Percentiles rank a stretch among this genome's conserved stretches.
phyloP scores from a whole-genome alignment of 2,113 vertebrate species.

The Paratilapia polleni region DNA sequence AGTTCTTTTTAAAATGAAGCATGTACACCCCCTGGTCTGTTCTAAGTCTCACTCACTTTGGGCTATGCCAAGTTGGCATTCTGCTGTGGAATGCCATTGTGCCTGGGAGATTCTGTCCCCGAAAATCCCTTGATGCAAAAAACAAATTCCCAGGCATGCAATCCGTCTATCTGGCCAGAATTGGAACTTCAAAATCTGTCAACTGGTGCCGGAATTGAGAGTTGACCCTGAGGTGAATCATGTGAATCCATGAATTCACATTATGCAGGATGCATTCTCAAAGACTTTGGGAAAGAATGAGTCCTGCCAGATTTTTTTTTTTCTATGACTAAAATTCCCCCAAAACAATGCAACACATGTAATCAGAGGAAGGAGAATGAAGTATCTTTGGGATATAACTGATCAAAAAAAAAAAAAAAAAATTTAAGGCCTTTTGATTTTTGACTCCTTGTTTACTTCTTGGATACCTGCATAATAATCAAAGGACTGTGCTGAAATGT shows the following conservation, averaged over 20 bases:
- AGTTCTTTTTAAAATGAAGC: constrained; percentile 66
- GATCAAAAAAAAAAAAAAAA: neutral
- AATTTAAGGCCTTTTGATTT: constrained; percentile 14
- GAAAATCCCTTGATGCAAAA: constrained; percentile 46
- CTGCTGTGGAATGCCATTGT: constrained; percentile 43
- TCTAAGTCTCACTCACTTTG: constrained; percentile 42
- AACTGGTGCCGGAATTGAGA: constrained; percentile 46
- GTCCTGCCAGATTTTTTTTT: constrained; percentile 23
- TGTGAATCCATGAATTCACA: constrained; percentile 34
- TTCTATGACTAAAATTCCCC: neutral
- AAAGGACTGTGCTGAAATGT: neutral
- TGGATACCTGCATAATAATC: neutral
- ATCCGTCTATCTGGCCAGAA: constrained; percentile 23
- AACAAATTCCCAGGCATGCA: constrained; percentile 34
- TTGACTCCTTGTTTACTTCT: neutral
- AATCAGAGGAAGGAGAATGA: constrained; percentile 5
- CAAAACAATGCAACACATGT: constrained; percentile 14
- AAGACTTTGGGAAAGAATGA: constrained; percentile 31
- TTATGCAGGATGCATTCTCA: constrained; percentile 40
- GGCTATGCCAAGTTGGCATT: constrained; percentile 60
- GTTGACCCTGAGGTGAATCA: constrained; percentile 34
- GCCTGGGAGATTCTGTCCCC: constrained; percentile 34
- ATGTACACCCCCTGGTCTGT: constrained; percentile 53
- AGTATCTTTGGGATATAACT: neutral
- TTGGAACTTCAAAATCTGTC: constrained; percentile 33